Evolutionary conservation across 2,797 vertebrate species (phyloP).

Genomic region (Tarsius wallacei): DNA sequence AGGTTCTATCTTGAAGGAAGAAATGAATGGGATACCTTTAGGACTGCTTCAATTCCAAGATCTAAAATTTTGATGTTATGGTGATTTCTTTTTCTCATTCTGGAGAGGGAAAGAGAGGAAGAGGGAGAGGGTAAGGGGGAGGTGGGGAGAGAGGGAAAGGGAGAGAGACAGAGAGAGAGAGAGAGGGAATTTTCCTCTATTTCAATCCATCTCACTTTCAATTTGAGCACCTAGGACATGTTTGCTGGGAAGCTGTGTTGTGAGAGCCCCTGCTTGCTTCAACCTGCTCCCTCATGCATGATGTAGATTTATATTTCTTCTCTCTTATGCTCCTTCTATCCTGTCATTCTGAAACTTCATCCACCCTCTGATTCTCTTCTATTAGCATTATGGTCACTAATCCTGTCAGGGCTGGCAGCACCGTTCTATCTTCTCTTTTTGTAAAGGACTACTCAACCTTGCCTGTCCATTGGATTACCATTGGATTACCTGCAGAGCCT

Average conservation of each 20-base stretch:
- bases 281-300: background rate
- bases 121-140: background rate
- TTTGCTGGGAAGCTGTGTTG: background rate
- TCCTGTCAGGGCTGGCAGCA: background rate
- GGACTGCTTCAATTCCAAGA: background rate
- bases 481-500: no score
- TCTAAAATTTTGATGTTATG: conserved; percentile 15
- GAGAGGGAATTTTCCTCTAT: background rate
- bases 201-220: background rate
- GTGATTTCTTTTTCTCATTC: conserved; percentile 28
- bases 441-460: background rate
- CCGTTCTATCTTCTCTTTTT: background rate
- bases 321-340: background rate
- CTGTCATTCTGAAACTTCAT: background rate
- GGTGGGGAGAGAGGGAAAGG: no score
- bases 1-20: conserved; percentile 7
- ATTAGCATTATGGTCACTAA: background rate
- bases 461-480: background rate
- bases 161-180: background rate
- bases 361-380: background rate
- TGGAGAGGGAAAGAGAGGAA: background rate
- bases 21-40: background rate
- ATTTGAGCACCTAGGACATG: background rate
- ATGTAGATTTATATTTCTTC: background rate
- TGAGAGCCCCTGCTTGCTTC: background rate